phyloP scores from a whole-genome alignment of 2,113 vertebrate species.

The Archilochus colubris region DNA sequence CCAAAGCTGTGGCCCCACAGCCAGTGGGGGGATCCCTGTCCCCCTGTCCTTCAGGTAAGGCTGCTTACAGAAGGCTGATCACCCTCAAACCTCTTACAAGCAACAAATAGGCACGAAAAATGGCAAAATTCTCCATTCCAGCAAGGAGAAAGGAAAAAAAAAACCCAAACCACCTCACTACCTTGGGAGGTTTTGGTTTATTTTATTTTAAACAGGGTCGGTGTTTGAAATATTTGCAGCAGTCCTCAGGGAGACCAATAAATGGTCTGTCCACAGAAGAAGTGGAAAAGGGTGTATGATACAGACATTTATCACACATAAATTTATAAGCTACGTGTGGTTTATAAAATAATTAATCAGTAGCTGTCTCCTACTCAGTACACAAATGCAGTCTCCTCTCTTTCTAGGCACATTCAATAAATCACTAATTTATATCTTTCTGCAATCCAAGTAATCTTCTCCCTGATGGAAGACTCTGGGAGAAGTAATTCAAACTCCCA shows the following conservation, averaged over 20 bases:
- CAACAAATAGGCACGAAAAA: neutral
- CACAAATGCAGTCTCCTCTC: neutral
- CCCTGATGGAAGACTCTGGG: neutral
- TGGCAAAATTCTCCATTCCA: neutral
- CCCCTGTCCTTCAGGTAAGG: neutral
- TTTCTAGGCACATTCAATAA: neutral
- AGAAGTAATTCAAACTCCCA: neutral
- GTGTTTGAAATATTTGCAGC: neutral
- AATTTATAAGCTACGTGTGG: neutral
- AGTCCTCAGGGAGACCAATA: neutral
- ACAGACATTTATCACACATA: neutral
- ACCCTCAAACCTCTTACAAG: neutral
- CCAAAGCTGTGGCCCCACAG: neutral
- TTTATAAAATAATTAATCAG: slow-evolving; percentile 34
- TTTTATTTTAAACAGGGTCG: neutral
- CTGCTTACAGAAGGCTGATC: neutral
- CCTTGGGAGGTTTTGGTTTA: neutral
- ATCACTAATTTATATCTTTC: neutral
- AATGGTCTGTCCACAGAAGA: neutral
- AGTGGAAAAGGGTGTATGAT: neutral
- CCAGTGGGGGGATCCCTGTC: too few species aligned
- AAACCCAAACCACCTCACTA: too few species aligned
- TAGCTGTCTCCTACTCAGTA: neutral
- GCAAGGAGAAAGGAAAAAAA: neutral
- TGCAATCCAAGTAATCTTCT: neutral